Evolutionary conservation across 2,797 vertebrate species (phyloP).

Genomic region (Rousettus madagascariensis): DNA sequence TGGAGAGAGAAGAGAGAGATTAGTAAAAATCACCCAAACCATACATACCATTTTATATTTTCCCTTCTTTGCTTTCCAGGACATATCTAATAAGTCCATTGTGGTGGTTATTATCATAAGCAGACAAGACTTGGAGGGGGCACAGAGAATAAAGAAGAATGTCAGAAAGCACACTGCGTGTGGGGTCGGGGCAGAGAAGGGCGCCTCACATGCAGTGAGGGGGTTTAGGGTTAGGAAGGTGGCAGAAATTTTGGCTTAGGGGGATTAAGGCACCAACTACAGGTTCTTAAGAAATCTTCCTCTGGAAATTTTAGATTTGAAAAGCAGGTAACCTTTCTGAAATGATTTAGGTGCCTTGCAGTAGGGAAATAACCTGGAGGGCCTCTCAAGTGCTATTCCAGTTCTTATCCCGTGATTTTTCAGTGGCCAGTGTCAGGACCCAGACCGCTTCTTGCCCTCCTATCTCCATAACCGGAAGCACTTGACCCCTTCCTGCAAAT

Average conservation of each 20-base stretch:
- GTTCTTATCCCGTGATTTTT: neutral
- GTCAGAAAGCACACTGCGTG: neutral
- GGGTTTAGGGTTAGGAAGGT: neutral
- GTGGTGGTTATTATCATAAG: neutral
- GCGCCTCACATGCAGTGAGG: fast-evolving
- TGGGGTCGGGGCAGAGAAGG: neutral
- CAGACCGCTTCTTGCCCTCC: neutral
- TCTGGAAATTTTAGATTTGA: neutral
- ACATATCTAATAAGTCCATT: neutral
- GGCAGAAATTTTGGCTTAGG: neutral
- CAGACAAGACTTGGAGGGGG: neutral
- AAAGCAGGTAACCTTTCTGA: constrained; percentile 14
- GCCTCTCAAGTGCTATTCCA: neutral
- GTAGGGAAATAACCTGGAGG: neutral
- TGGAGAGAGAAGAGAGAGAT: constrained; percentile 11
- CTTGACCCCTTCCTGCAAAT: neutral
- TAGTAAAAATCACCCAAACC: constrained; percentile 4
- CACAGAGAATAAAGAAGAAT: neutral
- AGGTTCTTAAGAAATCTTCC: constrained; percentile 7
- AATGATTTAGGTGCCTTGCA: neutral
- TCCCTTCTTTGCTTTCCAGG: neutral
- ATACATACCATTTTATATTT: neutral
- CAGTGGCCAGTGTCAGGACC: neutral
- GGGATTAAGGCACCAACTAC: neutral
- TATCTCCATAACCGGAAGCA: neutral